Base-by-base conservation (phyloP, 2,888 invertebrate genomes). In the Trypoxylon attenuatum region DNA sequence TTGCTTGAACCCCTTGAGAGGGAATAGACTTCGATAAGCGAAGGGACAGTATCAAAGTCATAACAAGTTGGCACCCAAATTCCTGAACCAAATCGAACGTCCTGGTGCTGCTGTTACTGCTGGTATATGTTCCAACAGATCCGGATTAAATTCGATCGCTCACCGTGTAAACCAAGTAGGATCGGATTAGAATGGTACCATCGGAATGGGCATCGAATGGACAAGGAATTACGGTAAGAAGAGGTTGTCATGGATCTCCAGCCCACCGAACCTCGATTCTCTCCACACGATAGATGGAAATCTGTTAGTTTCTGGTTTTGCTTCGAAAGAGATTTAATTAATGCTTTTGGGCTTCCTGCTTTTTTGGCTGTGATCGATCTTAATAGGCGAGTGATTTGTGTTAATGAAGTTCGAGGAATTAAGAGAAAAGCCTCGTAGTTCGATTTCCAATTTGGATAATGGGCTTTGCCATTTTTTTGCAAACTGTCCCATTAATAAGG, bases 81-180 rank as follows among this genome's bases (percentile, higher is more conserved):
- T n/a, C n/a, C n/a, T n/a, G n/a, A n/a, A n/a, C n/a, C n/a, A n/a
- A n/a, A n/a, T n/a, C n/a, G n/a, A n/a, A n/a, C n/a, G n/a, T n/a
- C n/a, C n/a, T n/a, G n/a, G n/a, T n/a, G n/a, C n/a, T n/a, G n/a
- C 27, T 16, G 16, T 39, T 25, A 18, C 13, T 33, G 29, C 56
- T 41, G 52, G 65, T 62, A 54, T 46, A 23, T 18, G 59, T 51
- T 21, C 66, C 53, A 52, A 53, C 55, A 21, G 51, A 64, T 39
- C 42, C 64, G 74, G 73, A 74, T 73, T 74, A 73, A 46, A 68
- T 65, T 71, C 73, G 64, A 64, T 45, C 71, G 61, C 55, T 47
- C 54, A 21, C 29, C 67, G 71, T 74, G 71, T 74, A 74, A 73
- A 73, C 73, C 71, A 64, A 74, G 71, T 21, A 59, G 57, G 71